A percentile compares a stretch with the other conserved stretches of the same genome.
These are phyloP conservation scores for Eupithecia tripunctaria DNA, from an alignment of 2,888 invertebrate species.

Conservation along the genomic window DNA sequence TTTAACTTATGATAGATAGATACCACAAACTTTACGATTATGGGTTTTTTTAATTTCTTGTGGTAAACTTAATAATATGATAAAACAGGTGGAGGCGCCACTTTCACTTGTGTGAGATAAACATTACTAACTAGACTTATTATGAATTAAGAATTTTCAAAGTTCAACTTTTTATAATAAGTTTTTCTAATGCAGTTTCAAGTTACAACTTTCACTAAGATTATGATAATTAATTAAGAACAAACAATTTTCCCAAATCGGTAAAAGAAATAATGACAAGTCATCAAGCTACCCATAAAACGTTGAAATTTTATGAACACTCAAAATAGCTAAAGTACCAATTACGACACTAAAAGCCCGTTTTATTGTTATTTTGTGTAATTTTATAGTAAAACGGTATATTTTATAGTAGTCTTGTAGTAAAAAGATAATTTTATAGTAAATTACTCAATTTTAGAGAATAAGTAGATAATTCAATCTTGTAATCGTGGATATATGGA, in stretches of 20 bases:
- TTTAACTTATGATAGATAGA: too few species aligned
- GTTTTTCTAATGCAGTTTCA: neutral
- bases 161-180: too few species aligned
- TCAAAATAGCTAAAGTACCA: constrained; percentile 38
- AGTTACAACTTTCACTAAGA: neutral
- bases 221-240: neutral
- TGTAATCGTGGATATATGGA: constrained; percentile 38
- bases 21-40: too few species aligned
- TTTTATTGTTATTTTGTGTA: constrained; percentile 41
- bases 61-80: too few species aligned
- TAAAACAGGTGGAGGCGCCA: too few species aligned
- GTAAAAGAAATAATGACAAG: constrained; percentile 40
- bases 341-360: constrained; percentile 44
- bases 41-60: too few species aligned
- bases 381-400: constrained; percentile 35
- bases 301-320: constrained; percentile 36
- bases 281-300: constrained; percentile 43
- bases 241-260: neutral
- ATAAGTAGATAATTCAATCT: constrained; percentile 16
- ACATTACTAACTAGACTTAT: too few species aligned
- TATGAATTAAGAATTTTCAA: neutral
- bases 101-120: too few species aligned
- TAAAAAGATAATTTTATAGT: constrained; percentile 28
- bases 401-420: constrained; percentile 37
- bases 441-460: constrained; percentile 31